These are phyloP conservation scores for Hyles vespertilio DNA, from an alignment of 1,140 invertebrate genomes.

Conservation along the genomic window DNA sequence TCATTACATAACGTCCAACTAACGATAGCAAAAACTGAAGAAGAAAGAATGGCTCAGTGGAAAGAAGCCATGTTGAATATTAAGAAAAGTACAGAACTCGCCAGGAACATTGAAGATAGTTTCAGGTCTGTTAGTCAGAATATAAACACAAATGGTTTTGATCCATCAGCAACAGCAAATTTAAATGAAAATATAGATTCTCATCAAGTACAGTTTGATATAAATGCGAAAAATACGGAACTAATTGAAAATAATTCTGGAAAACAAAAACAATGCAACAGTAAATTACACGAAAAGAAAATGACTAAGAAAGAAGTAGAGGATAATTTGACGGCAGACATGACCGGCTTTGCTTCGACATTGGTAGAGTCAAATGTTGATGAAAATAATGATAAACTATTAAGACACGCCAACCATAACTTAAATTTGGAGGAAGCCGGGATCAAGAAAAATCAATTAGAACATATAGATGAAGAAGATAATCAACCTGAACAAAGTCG, in stretches of 20 bases:
- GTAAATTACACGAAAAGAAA: too few relatives aligned
- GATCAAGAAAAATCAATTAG: too few relatives aligned
- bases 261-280: too few relatives aligned
- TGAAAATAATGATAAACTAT: conserved; percentile 3
- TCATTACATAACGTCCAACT: conserved; percentile 12
- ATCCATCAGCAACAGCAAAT: too few relatives aligned
- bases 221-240: conserved; percentile 1
- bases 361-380: neutral
- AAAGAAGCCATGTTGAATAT: conserved; percentile 46
- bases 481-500: too few relatives aligned
- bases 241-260: neutral
- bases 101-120: conserved; percentile 52
- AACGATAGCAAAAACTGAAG: conserved; percentile 28
- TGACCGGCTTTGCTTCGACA: neutral
- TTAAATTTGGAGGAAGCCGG: too few relatives aligned
- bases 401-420: neutral
- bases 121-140: conserved; percentile 23
- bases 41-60: conserved; percentile 51
- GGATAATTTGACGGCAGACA: neutral
- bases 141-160: neutral
- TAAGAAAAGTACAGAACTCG: conserved; percentile 46
- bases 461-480: too few relatives aligned
- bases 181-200: neutral
- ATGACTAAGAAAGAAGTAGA: neutral
- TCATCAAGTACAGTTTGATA: neutral